A percentile compares a stretch with the other conserved stretches of the same genome.
Evolutionary conservation across 2,797 vertebrate genomes (phyloP).

Genomic region (Myiotriccus ornatus): DNA sequence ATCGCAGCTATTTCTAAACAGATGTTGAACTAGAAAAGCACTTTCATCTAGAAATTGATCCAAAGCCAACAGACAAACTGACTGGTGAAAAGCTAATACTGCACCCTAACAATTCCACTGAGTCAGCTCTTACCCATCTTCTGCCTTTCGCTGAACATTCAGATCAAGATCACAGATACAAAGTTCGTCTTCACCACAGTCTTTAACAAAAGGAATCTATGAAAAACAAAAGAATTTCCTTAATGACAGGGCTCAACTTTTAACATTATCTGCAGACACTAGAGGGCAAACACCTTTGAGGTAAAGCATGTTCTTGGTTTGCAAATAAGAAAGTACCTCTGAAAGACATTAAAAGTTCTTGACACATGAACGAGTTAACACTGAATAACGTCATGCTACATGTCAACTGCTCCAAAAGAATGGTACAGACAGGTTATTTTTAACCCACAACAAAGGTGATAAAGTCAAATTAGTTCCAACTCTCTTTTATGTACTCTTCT

Average conservation of each 20-base stretch:
- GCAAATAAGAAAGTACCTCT: neutral
- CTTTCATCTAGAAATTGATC: neutral
- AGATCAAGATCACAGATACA: slow-evolving; percentile 86
- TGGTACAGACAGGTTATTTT: neutral
- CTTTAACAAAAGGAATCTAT: slow-evolving; percentile 89
- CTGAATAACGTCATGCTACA: neutral
- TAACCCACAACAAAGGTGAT: neutral
- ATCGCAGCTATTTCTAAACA: neutral
- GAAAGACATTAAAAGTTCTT: neutral
- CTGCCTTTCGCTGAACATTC: slow-evolving; percentile 71
- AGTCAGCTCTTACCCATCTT: slow-evolving; percentile 73
- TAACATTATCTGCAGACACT: neutral
- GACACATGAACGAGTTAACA: neutral
- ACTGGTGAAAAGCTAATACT: neutral
- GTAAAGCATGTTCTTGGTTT: neutral
- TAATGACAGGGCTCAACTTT: neutral
- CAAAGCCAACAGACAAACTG: neutral
- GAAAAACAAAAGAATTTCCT: neutral
- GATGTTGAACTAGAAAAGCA: neutral
- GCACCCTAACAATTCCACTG: neutral
- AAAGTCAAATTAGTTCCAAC: neutral
- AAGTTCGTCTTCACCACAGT: slow-evolving; percentile 88
- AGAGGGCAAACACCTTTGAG: neutral
- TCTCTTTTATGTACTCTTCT: neutral
- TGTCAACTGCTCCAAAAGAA: neutral